A percentile compares a stretch with the other conserved stretches of the same genome.
These are phyloP conservation scores for Blera fallax DNA, from an alignment of 2,888 invertebrate genomes.

Conservation along the genomic window DNA sequence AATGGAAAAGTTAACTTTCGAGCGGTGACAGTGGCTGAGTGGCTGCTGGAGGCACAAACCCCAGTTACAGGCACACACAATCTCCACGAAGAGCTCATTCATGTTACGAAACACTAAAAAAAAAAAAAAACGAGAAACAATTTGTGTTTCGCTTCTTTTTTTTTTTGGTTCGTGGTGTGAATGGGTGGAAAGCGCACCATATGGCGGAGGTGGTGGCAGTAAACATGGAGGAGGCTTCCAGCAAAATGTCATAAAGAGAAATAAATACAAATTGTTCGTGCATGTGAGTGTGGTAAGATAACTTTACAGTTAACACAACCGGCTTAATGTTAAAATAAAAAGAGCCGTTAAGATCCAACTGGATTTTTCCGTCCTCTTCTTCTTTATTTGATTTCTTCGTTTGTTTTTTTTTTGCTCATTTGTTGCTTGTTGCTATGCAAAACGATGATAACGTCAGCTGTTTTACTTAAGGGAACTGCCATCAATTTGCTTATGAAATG, in stretches of 20 bases:
- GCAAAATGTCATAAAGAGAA: constrained; percentile 38
- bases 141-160: background rate
- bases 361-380: constrained; percentile 17
- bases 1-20: constrained; percentile 26
- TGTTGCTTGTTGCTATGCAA: constrained; percentile 45
- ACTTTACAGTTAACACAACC: constrained; percentile 54
- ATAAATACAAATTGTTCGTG: constrained; percentile 8
- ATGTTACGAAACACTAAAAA: constrained; percentile 26
- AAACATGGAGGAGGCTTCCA: constrained; percentile 23
- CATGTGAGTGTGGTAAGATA: constrained; percentile 29
- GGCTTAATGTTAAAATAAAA: constrained; percentile 20
- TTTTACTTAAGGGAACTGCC: constrained; percentile 9
- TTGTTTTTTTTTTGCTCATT: background rate
- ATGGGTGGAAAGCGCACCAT: background rate
- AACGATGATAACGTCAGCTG: constrained; percentile 35
- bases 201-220: constrained; percentile 12
- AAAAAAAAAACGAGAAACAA: background rate
- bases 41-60: constrained; percentile 5
- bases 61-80: background rate
- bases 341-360: constrained; percentile 51
- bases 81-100: background rate
- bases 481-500: constrained; percentile 2
- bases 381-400: background rate
- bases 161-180: constrained; percentile 8
- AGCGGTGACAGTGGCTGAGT: background rate